Evolutionary conservation across 2,113 vertebrate genomes (phyloP).

Genomic region (Lota lota): DNA sequence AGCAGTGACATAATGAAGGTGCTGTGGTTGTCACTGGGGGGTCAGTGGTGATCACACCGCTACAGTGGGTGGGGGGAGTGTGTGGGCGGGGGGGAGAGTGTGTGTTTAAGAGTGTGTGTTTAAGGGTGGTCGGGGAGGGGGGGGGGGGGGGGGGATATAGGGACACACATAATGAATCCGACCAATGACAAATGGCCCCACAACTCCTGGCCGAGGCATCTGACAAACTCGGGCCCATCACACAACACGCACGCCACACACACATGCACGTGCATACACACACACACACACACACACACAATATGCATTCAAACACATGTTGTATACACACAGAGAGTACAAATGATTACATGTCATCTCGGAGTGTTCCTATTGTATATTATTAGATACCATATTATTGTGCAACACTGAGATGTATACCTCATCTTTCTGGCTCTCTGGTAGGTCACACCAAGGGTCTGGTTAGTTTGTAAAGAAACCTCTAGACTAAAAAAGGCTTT

Average conservation of each 20-base stretch:
- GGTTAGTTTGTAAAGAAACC: slow-evolving; percentile 7
- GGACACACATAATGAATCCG: slow-evolving; percentile 97
- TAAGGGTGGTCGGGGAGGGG: slow-evolving; percentile 8
- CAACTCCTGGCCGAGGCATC: slow-evolving; percentile 89
- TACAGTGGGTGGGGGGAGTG: slow-evolving; percentile 76
- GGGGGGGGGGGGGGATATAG: slow-evolving; percentile 77
- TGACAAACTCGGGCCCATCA: slow-evolving; percentile 94
- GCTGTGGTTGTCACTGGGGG: slow-evolving; percentile 93
- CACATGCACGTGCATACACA: background rate
- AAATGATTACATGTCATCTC: background rate
- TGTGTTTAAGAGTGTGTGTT: slow-evolving; percentile 69
- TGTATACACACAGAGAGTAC: background rate
- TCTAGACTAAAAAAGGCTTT: slow-evolving; percentile 5
- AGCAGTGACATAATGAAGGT: slow-evolving; percentile 99
- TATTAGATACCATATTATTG: too few relatives aligned
- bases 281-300: slow-evolving; percentile 2
- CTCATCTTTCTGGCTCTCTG: background rate
- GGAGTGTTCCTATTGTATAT: too few relatives aligned
- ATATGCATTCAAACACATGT: slow-evolving; percentile 45
- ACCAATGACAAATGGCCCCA: slow-evolving; percentile 97
- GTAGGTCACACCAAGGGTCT: slow-evolving; percentile 3
- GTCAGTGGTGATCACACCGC: slow-evolving; percentile 97
- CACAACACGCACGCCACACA: slow-evolving; percentile 12
- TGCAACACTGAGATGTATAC: too few relatives aligned
- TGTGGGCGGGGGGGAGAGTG: background rate